Evolutionary conservation across 2,113 vertebrate species (phyloP).

Genomic region (Gracilinanus agilis): DNA sequence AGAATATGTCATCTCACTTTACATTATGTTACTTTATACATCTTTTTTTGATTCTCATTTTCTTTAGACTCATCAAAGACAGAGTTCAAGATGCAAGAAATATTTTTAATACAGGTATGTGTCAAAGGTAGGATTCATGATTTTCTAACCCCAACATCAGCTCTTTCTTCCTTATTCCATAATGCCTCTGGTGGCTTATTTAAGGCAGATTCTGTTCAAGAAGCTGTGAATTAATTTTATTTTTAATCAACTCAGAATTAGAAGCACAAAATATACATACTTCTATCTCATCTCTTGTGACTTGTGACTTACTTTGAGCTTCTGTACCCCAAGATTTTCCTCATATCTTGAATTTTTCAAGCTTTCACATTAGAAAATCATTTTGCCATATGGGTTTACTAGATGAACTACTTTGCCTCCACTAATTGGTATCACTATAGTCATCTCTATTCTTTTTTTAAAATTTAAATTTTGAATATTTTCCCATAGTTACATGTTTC

Average conservation of each 20-base stretch:
- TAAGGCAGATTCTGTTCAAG: neutral
- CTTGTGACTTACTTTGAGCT: neutral
- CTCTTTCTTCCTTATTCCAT: neutral
- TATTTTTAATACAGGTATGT: neutral
- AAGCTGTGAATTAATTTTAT: neutral
- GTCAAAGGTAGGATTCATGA: neutral
- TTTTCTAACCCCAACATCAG: neutral
- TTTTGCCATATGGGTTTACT: neutral
- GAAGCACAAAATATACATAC: accelerated
- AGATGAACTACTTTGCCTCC: neutral
- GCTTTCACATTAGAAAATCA: neutral
- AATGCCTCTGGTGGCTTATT: neutral
- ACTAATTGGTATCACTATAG: neutral
- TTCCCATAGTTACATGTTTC: too few relatives aligned
- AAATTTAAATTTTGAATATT: too few relatives aligned
- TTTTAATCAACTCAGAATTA: neutral
- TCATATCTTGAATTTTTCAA: neutral
- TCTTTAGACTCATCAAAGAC: neutral
- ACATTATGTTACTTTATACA: neutral
- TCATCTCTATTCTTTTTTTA: neutral
- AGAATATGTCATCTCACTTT: neutral
- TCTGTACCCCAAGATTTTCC: neutral
- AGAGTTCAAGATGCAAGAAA: neutral
- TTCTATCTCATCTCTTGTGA: neutral
- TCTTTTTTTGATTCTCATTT: neutral